Evolutionary conservation across 2,888 invertebrate species (phyloP).

Genomic region (Rutpela maculata): DNA sequence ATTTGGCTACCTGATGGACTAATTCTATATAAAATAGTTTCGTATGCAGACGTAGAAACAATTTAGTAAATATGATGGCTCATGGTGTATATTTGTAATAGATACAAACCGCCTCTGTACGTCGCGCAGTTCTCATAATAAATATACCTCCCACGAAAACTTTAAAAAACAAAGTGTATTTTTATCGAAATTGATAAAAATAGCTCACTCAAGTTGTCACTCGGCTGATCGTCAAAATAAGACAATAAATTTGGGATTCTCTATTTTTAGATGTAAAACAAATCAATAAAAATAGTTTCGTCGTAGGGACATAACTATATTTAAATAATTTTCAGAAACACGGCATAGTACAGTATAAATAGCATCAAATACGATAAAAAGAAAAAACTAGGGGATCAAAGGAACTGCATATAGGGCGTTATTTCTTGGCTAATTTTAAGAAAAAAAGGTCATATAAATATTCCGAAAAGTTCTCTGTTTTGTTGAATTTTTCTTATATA

Average conservation of each 20-base stretch:
- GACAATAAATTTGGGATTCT: neutral
- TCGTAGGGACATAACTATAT: neutral
- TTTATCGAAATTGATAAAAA: slow-evolving; percentile 5
- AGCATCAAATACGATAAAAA: no score
- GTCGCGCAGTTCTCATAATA: neutral
- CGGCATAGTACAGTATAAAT: neutral
- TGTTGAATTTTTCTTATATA: no score
- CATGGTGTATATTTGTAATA: neutral
- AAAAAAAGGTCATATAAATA: no score
- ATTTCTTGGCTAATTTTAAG: no score
- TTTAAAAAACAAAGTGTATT: slow-evolving; percentile 1
- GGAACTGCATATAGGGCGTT: no score
- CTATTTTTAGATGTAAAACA: slow-evolving; percentile 7
- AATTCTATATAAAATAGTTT: no score
- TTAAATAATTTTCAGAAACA: neutral
- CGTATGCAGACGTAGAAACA: no score
- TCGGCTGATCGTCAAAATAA: slow-evolving; percentile 18
- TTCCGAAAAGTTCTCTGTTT: no score
- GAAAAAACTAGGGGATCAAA: no score
- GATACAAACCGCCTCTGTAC: neutral
- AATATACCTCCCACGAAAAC: slow-evolving; percentile 13
- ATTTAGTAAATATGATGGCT: neutral
- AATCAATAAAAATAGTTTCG: slow-evolving; percentile 11
- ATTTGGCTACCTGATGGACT: no score
- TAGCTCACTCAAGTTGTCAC: neutral